Conservation (phyloP, 2,888 invertebrate genomes). For the Nebria salina region DNA sequence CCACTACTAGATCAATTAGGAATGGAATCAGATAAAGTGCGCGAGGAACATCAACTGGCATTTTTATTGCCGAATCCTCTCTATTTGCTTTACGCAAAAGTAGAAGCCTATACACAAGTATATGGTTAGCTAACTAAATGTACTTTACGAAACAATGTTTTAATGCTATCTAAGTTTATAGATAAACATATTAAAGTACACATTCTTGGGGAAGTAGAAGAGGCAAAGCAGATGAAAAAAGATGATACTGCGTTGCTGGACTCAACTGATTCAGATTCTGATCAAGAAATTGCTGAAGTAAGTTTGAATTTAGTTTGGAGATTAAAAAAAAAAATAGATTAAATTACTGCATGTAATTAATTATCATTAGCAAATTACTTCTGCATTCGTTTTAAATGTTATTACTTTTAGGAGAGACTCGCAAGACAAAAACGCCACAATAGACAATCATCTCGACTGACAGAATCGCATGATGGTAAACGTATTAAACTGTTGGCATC, state of each 20-base stretch:
- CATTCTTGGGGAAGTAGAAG: slow-evolving; percentile 75
- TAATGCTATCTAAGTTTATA: slow-evolving; percentile 47
- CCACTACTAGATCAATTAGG: slow-evolving; percentile 90
- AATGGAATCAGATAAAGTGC: slow-evolving; percentile 79
- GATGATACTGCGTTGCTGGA: slow-evolving; percentile 66
- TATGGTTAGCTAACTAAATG: slow-evolving; percentile 64
- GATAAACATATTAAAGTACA: slow-evolving; percentile 63
- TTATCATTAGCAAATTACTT: neutral
- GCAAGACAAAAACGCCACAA: slow-evolving; percentile 72
- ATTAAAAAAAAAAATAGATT: too few relatives aligned
- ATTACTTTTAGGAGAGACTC: slow-evolving; percentile 26
- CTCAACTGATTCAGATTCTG: slow-evolving; percentile 74
- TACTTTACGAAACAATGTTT: slow-evolving; percentile 41
- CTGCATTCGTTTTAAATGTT: neutral
- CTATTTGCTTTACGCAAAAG: slow-evolving; percentile 87
- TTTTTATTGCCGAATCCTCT: slow-evolving; percentile 81
- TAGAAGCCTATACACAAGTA: slow-evolving; percentile 82
- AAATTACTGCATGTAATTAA: too few relatives aligned
- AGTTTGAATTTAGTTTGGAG: neutral
- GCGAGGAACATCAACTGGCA: slow-evolving; percentile 80
- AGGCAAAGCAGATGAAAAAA: slow-evolving; percentile 69
- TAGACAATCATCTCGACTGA: slow-evolving; percentile 66
- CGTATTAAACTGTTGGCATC: slow-evolving; percentile 72
- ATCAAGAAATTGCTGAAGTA: slow-evolving; percentile 66
- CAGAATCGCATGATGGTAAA: slow-evolving; percentile 75